Base-by-base conservation (phyloP, 2,888 invertebrate genomes). In the Pandemis cinnamomeana region DNA sequence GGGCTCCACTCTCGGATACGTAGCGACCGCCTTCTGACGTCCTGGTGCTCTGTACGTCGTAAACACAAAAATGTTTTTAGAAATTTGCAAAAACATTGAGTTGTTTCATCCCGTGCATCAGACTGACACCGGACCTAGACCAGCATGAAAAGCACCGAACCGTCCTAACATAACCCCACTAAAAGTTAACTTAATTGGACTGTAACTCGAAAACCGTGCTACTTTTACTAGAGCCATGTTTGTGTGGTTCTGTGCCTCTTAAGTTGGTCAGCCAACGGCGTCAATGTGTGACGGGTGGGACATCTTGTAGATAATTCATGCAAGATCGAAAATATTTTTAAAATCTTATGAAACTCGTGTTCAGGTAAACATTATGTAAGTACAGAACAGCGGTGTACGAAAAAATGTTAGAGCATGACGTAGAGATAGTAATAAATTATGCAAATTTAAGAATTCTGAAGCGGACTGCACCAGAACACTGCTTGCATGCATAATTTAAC, bases 11-110 rank as follows among this genome's bases (percentile, higher is more conserved):
- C 79, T 95, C 95, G 2, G 88, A 86, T 69, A 95, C 83, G 85
- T 96, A 96, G n/a, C 95, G 92, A 66, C 91, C 94, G 71, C 95
- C 94, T 82, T 95, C 93, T 42, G 93, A 90, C 20, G 93, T 86
- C 44, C 92, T 88, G 41, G 86, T 83, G 60, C 91, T 90, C 95
- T 95, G 84, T 72, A 36, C 27, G 27, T 4, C 27, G 27, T 36
- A 77, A 75, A 67, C 70, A 44, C 0, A 41, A 41, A 6, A 41
- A 4, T 8, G 5, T 11, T 60, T 11, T 8, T 36, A 10, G 7
- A 27, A 55, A 55, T 20, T 10, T 8, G 55, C 10, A 5, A 51
- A 46, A 46, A 10, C 2, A 7, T 2, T 44, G 11, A 48, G 10
- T 48, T 13, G 0, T 13, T 11, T 48, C 2, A 11, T 48, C 11